Base-by-base conservation (phyloP, 2,113 vertebrate genomes). In the Pachyramphus minor region DNA sequence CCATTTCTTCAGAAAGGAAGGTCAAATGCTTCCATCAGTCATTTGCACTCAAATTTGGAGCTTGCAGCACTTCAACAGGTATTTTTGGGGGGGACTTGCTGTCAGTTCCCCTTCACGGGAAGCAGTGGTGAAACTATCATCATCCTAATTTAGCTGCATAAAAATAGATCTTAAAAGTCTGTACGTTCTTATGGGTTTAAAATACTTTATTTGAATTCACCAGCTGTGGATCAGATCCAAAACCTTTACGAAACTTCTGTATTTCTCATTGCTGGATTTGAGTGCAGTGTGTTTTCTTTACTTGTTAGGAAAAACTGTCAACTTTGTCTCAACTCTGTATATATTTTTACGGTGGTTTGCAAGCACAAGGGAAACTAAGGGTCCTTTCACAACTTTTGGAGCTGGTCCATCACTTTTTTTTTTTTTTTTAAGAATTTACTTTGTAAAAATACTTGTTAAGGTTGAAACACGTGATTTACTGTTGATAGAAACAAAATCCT, bases 371-470 rank as follows among this genome's bases (percentile, higher is more conserved):
- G 47, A 77, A 92, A 97, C 94, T 78, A 67, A 96, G 78, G 39
- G 56, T 71, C 60, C 73, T 96, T 96, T 97, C 77, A 97, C 77
- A 84, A 68, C 60, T 95, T 93, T 71, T 95, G 93, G 87, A 97
- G 41, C 63, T 14, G 76, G 50, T 94, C 95, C 95, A 85, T 94
- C 78, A 0, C 69, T 14, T 60, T 81, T 97, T 96, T 63, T 78
- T 47, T 22, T 47, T 62, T 39, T 45, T 69, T 45, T 15, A 47
- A 23, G 60, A 63, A 92, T 63, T 91, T n/a, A 89, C 27, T 60
- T 90, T 82, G 68, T 90, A 62, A 93, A 95, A 96, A 82, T 45
- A 52, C 49, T 91, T 83, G 52, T 75, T 95, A 60, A 87, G 66
- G 37, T 73, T 53, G 58, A 94, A 96, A 79, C 55, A 68, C 20